Conservation (phyloP, 1,140 invertebrate species). For the Ceratina calcarata region DNA sequence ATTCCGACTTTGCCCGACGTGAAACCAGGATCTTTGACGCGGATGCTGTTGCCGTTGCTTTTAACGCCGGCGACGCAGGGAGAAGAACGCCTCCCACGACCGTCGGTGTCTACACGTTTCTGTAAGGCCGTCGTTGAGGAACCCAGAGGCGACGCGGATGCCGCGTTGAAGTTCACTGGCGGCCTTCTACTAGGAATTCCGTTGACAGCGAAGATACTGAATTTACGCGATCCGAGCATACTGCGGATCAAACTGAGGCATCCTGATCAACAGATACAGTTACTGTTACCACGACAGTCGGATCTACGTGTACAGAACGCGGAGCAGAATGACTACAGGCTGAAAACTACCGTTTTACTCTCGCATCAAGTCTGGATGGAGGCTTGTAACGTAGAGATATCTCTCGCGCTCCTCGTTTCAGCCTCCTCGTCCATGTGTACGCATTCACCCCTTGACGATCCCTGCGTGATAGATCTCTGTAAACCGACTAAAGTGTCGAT, state of each 20-base stretch:
- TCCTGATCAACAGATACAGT: conserved; percentile 93
- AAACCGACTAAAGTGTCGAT: conserved; percentile 95
- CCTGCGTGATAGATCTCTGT: conserved; percentile 90
- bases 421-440: conserved; percentile 81
- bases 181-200: conserved; percentile 93
- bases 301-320: conserved; percentile 83
- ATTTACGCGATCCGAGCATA: conserved; percentile 87
- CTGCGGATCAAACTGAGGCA: conserved; percentile 93
- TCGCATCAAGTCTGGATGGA: conserved; percentile 96
- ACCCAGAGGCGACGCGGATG: conserved; percentile 90
- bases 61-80: conserved; percentile 71
- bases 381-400: conserved; percentile 93
- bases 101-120: conserved; percentile 72
- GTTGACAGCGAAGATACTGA: conserved; percentile 91
- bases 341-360: conserved; percentile 91
- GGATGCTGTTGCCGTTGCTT: conserved; percentile 90
- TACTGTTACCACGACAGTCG: conserved; percentile 87
- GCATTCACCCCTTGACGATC: conserved; percentile 81
- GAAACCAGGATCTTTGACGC: conserved; percentile 91
- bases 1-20: conserved; percentile 89
- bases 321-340: conserved; percentile 84
- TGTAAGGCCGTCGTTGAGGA: conserved; percentile 92
- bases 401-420: conserved; percentile 89
- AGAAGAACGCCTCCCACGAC: conserved; percentile 78
- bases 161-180: conserved; percentile 95